Evolutionary conservation across 2,888 invertebrate genomes (phyloP), one percentile per base, ranked within the genome.

Genomic region (Lasioglossum calceatum): DNA sequence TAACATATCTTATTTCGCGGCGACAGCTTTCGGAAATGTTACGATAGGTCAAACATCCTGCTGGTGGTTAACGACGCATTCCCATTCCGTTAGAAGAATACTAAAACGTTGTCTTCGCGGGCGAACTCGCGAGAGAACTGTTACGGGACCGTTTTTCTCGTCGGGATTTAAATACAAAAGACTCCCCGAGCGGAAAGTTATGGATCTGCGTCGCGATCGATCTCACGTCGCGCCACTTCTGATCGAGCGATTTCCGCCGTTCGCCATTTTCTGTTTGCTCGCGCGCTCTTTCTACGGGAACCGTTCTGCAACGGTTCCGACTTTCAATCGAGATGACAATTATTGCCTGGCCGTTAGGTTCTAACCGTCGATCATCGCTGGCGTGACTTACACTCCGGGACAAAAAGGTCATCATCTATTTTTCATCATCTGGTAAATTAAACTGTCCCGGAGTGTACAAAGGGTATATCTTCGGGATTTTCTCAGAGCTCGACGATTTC

Each of bases 1-100:
- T 88, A 91, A 83, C 86, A 82, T 91, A 82, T 81, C 87, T 82
- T 89, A 86, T 87, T 58, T 88, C 86, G 77, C 44, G 58, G 47
- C 74, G 81, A 85, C 84, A 71, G 32, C 87, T 83, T 87, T 91
- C 77, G 87, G 88, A 84, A 85, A 89, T 82, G 87, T 88, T 85
- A 77, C 84, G 86, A 83, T 81, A 84, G 86, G 88, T 87, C 84
- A 83, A 81, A 82, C 78, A 87, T 82, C 81, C 77, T 77, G 79
- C 73, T 70, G 74, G 36, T 67, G 58, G 58, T 79, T 84, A 81
- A 78, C 79, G 80, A 86, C 78, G 85, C 80, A 67, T 58, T 81
- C 78, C 61, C 47, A 61, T 72, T 82, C 85, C 86, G 82, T 79
- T 84, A 81, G 76, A 71, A 27, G 79, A 79, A 79, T 58, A 39